Base-by-base conservation (phyloP, 2,888 invertebrate genomes). In the Poecilus cupreus region DNA sequence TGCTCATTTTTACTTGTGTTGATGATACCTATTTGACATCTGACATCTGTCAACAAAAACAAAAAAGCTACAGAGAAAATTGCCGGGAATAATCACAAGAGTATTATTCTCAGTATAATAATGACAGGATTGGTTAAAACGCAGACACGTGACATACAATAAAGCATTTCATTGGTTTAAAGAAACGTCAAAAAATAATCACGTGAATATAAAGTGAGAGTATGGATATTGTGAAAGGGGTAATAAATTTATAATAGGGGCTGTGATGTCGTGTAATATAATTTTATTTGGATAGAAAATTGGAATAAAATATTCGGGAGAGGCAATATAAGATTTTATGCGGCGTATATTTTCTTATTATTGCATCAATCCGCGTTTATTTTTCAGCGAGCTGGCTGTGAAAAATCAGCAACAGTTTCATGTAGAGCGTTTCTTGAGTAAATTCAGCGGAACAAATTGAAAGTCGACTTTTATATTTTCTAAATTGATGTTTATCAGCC, bases 401-500 rank as follows among this genome's bases (percentile, higher is more conserved):
- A 32, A 24, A 49, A 32, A 74, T 74, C 74, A 74, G 74, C 46
- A 74, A 74, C 49, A 74, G 74, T 74, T 74, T 74, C 26, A 74
- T 74, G 24, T 49, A 46, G 46, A 74, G 64, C 64, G 64, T 72
- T 43, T 18, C 72, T 37, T 72, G 72, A 72, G 57, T 76, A 76
- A 54, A 76, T 76, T 76, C 76, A 76, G 57, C 57, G 54, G 54
- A 76, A 76, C 39, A 76, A 37, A 76, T 76, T 54, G 76, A 57
- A 76, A 76, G 57, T 60, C 78, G 64, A 70, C 70, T 68, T 79
- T 79, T 68, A 68, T 79, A 68, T 79, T 79, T 79, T 64, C 18
- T 37, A 64, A 79, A 79, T 79, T 79, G 79, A 79, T 79, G 79
- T 79, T 79, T 79, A 79, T 79, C 79, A 64, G 49, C 11, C 32